A percentile compares a stretch with the other conserved stretches of the same genome.
phyloP scores from a whole-genome alignment of 2,113 vertebrate genomes.

The Hippopotamus amphibius region DNA sequence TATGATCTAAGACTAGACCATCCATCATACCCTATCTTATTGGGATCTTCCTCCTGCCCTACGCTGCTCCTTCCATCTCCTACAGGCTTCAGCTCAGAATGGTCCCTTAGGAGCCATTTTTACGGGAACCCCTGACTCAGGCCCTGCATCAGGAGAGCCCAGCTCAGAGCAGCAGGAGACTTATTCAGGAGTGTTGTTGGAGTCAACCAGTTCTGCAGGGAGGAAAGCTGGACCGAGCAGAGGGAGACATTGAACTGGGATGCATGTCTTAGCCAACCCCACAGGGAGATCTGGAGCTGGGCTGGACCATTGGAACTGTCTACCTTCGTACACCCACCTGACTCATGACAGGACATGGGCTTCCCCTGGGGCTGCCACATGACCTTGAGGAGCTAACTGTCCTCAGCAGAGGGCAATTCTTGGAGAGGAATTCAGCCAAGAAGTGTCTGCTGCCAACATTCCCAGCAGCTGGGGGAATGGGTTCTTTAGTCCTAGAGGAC shows the following conservation, averaged over 20 bases:
- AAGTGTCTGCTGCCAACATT: too few species aligned
- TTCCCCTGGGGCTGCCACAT: accelerated
- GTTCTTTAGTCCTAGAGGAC: neutral
- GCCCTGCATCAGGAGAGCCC: neutral
- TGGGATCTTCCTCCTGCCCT: neutral
- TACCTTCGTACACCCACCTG: accelerated
- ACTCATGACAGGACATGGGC: too few species aligned
- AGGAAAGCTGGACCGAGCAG: neutral
- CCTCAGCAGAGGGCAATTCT: neutral
- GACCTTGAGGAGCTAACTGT: neutral
- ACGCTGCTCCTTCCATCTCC: accelerated
- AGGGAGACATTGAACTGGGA: neutral
- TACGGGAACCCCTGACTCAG: neutral
- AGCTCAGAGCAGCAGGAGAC: neutral
- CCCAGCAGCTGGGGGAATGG: accelerated
- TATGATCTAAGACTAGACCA: neutral
- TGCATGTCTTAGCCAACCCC: too few species aligned
- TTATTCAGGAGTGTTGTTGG: neutral
- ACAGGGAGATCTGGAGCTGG: neutral
- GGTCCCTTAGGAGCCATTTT: too few species aligned
- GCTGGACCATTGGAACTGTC: neutral
- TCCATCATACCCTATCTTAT: neutral
- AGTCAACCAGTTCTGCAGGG: neutral
- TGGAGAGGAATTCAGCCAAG: neutral
- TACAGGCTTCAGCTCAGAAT: neutral